phyloP scores from a whole-genome alignment of 2,797 vertebrate species.

The Trachops cirrhosus region DNA sequence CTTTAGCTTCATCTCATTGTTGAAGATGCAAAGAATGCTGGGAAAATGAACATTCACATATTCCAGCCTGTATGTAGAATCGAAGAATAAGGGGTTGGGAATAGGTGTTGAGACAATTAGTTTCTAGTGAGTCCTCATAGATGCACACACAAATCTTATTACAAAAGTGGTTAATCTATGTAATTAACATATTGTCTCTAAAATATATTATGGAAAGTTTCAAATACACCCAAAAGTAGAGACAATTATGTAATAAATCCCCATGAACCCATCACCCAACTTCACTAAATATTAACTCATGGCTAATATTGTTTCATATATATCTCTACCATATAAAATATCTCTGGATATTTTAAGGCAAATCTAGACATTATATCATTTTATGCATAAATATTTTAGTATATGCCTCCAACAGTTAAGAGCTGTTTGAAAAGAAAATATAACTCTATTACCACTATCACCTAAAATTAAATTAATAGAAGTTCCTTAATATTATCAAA shows the following conservation, averaged over 20 bases:
- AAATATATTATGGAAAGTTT: conserved; percentile 5
- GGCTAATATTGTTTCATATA: background rate
- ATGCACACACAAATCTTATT: background rate
- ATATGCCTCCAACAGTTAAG: background rate
- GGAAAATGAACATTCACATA: background rate
- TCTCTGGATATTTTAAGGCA: background rate
- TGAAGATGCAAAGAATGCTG: background rate
- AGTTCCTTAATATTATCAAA: background rate
- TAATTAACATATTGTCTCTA: background rate
- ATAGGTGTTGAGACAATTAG: background rate
- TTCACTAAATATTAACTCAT: conserved; percentile 31
- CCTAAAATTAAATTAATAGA: background rate
- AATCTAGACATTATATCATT: background rate
- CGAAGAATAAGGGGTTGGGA: background rate
- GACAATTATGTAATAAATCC: background rate
- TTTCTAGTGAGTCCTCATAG: background rate
- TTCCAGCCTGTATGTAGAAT: background rate
- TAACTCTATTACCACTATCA: background rate
- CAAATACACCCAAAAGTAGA: background rate
- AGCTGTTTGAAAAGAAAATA: conserved; percentile 14
- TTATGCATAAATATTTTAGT: background rate
- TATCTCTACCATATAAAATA: background rate
- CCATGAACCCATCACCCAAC: background rate
- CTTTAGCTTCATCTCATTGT: background rate
- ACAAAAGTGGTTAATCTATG: background rate